These are phyloP conservation scores for Paramormyrops hopkinsi DNA, from an alignment of 2,797 vertebrate genomes.

Conservation along the genomic window DNA sequence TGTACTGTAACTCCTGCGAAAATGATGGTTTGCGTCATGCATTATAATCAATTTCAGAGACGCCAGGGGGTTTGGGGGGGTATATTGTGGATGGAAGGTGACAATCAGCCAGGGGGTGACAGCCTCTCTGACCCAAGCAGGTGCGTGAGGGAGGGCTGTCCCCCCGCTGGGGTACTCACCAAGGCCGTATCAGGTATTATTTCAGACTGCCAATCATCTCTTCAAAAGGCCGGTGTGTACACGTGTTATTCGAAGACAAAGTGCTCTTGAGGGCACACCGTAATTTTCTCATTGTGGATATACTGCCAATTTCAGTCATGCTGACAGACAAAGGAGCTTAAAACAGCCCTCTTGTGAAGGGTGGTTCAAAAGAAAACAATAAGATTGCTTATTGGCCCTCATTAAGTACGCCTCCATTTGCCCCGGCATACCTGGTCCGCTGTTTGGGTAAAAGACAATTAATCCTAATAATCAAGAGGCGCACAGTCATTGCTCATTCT, in stretches of 20 bases:
- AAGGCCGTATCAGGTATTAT: slow-evolving; percentile 36
- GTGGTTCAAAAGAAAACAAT: slow-evolving; percentile 70
- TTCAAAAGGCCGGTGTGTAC: slow-evolving; percentile 26
- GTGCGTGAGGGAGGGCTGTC: slow-evolving; percentile 40
- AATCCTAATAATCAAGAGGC: slow-evolving; percentile 96
- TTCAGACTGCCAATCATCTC: slow-evolving; percentile 34
- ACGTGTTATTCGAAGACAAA: slow-evolving; percentile 26
- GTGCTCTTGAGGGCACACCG: slow-evolving; percentile 43
- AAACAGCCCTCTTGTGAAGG: slow-evolving; percentile 38
- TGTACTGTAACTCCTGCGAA: not conserved
- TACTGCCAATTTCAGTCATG: slow-evolving; percentile 50
- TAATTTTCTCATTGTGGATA: slow-evolving; percentile 49
- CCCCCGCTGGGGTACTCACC: slow-evolving; percentile 28
- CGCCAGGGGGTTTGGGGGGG: slow-evolving; percentile 27
- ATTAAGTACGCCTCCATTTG: slow-evolving; percentile 82
- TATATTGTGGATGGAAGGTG: slow-evolving; percentile 44
- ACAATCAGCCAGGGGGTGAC: slow-evolving; percentile 35
- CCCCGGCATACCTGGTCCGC: slow-evolving; percentile 80
- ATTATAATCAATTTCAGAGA: slow-evolving; percentile 5
- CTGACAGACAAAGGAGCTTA: slow-evolving; percentile 59
- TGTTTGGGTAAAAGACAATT: slow-evolving; percentile 96
- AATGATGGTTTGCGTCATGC: not conserved
- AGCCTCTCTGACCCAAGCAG: slow-evolving; percentile 34
- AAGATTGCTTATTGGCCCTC: slow-evolving; percentile 70
- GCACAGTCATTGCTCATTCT: slow-evolving; percentile 93